Conservation (phyloP, 92 coral and sea anemone species). For the Actinernus sp. region DNA sequence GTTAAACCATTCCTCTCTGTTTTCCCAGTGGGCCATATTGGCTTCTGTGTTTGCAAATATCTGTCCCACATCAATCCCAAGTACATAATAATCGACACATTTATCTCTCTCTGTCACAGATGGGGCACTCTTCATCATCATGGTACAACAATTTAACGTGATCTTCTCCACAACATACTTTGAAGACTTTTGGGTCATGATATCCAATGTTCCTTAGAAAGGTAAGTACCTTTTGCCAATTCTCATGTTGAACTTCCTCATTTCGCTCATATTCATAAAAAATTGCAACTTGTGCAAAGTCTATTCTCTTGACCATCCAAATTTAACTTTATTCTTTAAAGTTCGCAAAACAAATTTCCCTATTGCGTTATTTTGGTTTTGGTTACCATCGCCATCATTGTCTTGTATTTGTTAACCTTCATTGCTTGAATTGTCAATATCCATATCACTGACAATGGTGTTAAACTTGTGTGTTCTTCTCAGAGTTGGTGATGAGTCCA, state of each 20-base stretch:
- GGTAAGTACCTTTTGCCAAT: constrained; percentile 34
- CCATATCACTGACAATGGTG: too few relatives aligned
- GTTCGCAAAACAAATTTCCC: constrained; percentile 51
- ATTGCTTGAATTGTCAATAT: too few relatives aligned
- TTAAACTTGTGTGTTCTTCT: too few relatives aligned
- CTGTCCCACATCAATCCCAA: constrained; percentile 51
- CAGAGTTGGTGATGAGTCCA: too few relatives aligned
- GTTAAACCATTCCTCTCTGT: constrained; percentile 48
- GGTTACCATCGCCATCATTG: too few relatives aligned
- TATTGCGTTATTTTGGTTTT: too few relatives aligned
- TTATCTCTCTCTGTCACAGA: constrained; percentile 53
- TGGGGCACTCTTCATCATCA: constrained; percentile 28
- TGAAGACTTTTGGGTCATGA: constrained; percentile 49
- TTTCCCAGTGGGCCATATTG: constrained; percentile 67
- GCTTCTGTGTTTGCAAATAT: constrained; percentile 29
- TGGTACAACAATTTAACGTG: constrained; percentile 53
- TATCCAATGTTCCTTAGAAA: constrained; percentile 58
- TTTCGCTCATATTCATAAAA: constrained; percentile 34
- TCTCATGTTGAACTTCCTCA: constrained; percentile 40
- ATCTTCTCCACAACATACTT: constrained; percentile 58
- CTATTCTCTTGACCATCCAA: constrained; percentile 58
- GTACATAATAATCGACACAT: constrained; percentile 64
- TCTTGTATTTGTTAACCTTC: too few relatives aligned
- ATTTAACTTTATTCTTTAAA: constrained; percentile 30
- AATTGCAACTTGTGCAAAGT: constrained; percentile 35